Percentiles rank a stretch among this genome's conserved stretches.
Conservation (phyloP, 2,113 vertebrate genomes). For the Platysternon megacephalum region DNA sequence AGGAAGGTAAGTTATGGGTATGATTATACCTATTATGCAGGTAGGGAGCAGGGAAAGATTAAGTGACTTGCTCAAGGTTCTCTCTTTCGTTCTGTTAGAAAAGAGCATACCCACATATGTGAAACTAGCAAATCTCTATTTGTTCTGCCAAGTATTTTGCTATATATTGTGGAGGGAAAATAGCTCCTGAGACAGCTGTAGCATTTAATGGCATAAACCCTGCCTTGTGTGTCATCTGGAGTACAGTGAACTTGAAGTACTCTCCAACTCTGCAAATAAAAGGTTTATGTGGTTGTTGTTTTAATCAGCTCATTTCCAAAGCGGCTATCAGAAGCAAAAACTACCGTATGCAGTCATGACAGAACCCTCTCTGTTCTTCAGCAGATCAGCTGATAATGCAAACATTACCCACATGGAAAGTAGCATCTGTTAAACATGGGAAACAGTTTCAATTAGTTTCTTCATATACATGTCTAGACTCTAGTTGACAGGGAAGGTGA, state of each 20-base stretch:
- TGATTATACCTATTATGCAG: fast-evolving
- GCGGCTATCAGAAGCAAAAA: neutral
- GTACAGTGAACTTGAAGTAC: neutral
- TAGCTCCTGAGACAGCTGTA: neutral
- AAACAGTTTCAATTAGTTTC: neutral
- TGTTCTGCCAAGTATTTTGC: neutral
- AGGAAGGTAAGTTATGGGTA: neutral
- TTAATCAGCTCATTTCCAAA: neutral
- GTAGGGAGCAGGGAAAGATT: neutral
- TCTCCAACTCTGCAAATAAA: neutral
- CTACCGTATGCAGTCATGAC: neutral
- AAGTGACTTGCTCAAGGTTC: neutral
- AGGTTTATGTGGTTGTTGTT: neutral
- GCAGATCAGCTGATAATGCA: neutral
- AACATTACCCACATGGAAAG: neutral
- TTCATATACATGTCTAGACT: neutral
- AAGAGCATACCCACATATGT: fast-evolving
- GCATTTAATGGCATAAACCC: neutral
- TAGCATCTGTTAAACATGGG: neutral
- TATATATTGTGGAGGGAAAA: neutral
- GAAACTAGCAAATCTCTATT: neutral
- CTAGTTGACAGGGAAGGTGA: neutral
- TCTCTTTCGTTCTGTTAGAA: neutral
- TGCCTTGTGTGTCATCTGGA: neutral
- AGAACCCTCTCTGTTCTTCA: neutral